phyloP scores from a whole-genome alignment of 2,888 invertebrate species.

The Epinotia brunnichana region DNA sequence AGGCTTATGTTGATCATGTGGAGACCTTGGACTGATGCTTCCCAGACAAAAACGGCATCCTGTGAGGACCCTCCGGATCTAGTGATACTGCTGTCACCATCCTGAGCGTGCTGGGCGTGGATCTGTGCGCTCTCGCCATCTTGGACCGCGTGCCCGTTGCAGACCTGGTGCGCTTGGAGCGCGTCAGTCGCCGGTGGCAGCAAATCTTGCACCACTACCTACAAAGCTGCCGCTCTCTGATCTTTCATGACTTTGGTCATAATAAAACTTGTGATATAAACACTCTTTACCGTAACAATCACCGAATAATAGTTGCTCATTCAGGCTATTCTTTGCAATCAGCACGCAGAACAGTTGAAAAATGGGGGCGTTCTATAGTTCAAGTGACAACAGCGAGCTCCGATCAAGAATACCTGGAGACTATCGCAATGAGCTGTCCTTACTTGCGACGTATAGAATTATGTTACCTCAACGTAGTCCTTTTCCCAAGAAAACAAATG shows the following conservation, averaged over 20 bases:
- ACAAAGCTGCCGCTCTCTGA: no score
- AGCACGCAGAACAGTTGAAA: conserved; percentile 1
- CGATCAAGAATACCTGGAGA: not conserved
- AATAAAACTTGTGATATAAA: not conserved
- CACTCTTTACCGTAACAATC: not conserved
- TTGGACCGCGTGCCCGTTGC: not conserved
- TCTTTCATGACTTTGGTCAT: not conserved
- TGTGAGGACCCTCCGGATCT: not conserved
- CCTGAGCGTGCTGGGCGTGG: not conserved
- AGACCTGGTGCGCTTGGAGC: conserved; percentile 1
- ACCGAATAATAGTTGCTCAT: not conserved
- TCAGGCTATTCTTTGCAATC: not conserved
- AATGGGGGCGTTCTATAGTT: not conserved
- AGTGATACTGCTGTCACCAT: not conserved
- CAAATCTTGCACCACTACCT: not conserved
- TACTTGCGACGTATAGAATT: conserved; percentile 2
- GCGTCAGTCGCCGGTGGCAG: conserved; percentile 2
- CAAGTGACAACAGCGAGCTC: not conserved
- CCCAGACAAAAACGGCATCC: no score
- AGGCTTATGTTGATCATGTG: no score
- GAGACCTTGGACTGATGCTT: no score
- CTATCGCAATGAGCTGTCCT: not conserved
- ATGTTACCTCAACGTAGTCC: no score
- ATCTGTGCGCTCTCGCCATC: conserved; percentile 5
- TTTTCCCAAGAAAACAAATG: not conserved